Base-by-base conservation (phyloP, 2,888 invertebrate genomes). In the Lysandra coridon region DNA sequence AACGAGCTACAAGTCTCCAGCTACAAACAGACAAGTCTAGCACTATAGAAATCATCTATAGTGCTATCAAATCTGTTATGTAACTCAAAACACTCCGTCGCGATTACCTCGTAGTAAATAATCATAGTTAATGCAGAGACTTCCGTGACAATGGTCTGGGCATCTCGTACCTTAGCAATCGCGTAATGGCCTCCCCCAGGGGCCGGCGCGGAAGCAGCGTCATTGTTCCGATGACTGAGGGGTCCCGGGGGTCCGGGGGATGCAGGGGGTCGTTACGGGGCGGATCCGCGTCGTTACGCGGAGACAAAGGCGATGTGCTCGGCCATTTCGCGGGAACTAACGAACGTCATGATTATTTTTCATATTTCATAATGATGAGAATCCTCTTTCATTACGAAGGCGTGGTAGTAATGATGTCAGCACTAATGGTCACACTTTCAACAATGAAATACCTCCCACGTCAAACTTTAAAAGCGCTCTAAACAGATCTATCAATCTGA, bases 221-320 rank as follows among this genome's bases (percentile, higher is more conserved):
- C 87, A 90, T 91, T 91, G 89, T 88, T 33, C 69, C 33, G 69
- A 69, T 69, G 69, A 69, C 69, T 33, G 69, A 23, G 69, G 37
- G 69, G 69, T 69, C 69, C 69, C 69, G 14, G 53, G 53, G 53
- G 49, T 53, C 57, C 57, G 14, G 4, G 69, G 69, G 69, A 14
- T 80, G 87, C 10, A 23, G 30, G 69, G 69, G 69, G 33, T 93
- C 93, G 86, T 93, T 92, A 92, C 88, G 83, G 88, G 86, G 88
- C 91, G 93, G 93, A 93, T 90, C 89, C 85, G 83, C 86, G 85
- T 90, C 92, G 91, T 92, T 91, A 92, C 86, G 87, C 87, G 87
- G 84, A 92, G 89, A 93, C 92, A 93, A 92, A 91, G 92, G 82
- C 87, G 87, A 91, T 92, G 86, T 90, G 85, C 90, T 87, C 89